Percentiles rank a stretch among this genome's conserved stretches.
phyloP scores from a whole-genome alignment of 2,113 vertebrate genomes.

The Plectropomus leopardus region DNA sequence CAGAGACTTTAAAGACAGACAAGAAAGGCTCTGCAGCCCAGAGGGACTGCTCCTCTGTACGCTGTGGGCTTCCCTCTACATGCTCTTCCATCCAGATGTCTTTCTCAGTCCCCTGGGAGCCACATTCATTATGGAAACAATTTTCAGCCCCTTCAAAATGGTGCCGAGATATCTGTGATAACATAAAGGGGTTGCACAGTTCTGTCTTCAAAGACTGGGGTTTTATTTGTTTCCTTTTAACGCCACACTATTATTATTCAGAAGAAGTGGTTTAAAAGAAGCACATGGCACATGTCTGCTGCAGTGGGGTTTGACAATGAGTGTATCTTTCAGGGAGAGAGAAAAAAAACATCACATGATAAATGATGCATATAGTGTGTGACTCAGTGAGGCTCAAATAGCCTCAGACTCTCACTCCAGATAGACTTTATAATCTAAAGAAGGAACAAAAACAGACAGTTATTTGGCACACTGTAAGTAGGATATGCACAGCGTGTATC shows the following conservation, averaged over 20 bases:
- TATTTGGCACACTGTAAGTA: background rate
- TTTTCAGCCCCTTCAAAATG: slow-evolving; percentile 59
- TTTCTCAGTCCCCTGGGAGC: slow-evolving; percentile 54
- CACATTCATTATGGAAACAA: slow-evolving; percentile 67
- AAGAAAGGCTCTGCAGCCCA: slow-evolving; percentile 42
- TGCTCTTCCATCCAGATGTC: slow-evolving; percentile 73
- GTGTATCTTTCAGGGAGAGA: slow-evolving; percentile 36
- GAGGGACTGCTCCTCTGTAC: slow-evolving; percentile 41
- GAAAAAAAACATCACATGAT: slow-evolving; percentile 70
- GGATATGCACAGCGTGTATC: background rate
- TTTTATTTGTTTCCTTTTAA: slow-evolving; percentile 34
- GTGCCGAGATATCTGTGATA: slow-evolving; percentile 62
- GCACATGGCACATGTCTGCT: slow-evolving; percentile 38
- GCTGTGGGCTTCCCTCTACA: slow-evolving; percentile 56
- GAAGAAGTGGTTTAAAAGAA: slow-evolving; percentile 23
- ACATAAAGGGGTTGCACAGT: slow-evolving; percentile 33
- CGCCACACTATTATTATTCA: slow-evolving; percentile 10
- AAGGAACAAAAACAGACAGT: background rate
- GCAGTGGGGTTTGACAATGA: slow-evolving; percentile 36
- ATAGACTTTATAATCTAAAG: slow-evolving; percentile 7
- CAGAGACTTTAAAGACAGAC: slow-evolving; percentile 38
- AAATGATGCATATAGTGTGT: slow-evolving; percentile 70
- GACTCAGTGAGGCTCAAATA: slow-evolving; percentile 50
- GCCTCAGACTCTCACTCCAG: slow-evolving; percentile 5
- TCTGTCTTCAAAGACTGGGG: slow-evolving; percentile 30